Percentiles rank a stretch among this genome's conserved stretches.
Conservation (phyloP, 1,140 invertebrate species). For the Leptinotarsa undecemlineata region DNA sequence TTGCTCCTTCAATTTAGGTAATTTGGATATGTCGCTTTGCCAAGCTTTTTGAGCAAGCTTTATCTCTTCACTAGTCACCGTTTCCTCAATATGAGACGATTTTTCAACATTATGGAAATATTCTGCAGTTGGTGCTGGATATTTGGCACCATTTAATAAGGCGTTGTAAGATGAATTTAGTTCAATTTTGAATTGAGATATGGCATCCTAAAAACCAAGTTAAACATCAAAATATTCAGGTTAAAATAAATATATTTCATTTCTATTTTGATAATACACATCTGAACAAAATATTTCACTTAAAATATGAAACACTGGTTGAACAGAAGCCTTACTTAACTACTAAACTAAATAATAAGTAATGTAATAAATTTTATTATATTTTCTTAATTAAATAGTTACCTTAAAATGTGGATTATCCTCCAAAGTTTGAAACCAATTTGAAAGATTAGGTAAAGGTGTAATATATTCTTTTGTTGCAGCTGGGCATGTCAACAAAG, state of each 20-base stretch:
- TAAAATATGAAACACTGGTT: not conserved
- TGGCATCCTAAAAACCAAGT: slow-evolving; percentile 48
- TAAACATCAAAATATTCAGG: too few relatives aligned
- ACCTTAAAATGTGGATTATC: slow-evolving; percentile 44
- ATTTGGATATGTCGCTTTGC: slow-evolving; percentile 55
- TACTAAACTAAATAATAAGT: too few relatives aligned
- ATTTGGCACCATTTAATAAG: slow-evolving; percentile 56
- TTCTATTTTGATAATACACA: not conserved
- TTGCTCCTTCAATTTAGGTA: slow-evolving; percentile 56
- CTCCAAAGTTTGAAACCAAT: slow-evolving; percentile 61
- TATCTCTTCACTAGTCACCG: slow-evolving; percentile 64
- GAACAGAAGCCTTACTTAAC: too few relatives aligned
- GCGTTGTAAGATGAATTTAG: slow-evolving; percentile 54
- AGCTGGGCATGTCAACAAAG: slow-evolving; percentile 57
- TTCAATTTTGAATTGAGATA: slow-evolving; percentile 53
- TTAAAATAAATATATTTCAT: too few relatives aligned
- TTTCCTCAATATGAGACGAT: slow-evolving; percentile 41
- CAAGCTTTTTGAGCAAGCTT: slow-evolving; percentile 63
- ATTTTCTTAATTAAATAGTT: not conserved
- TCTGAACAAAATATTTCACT: not conserved
- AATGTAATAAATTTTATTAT: not conserved
- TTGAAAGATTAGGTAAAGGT: slow-evolving; percentile 32
- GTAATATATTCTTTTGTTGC: slow-evolving; percentile 41
- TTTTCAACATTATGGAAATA: slow-evolving; percentile 29
- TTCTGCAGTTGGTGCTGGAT: slow-evolving; percentile 43